Evolutionary conservation across 1,140 invertebrate species (phyloP).

Genomic region (Cyphomyrmex costatus): DNA sequence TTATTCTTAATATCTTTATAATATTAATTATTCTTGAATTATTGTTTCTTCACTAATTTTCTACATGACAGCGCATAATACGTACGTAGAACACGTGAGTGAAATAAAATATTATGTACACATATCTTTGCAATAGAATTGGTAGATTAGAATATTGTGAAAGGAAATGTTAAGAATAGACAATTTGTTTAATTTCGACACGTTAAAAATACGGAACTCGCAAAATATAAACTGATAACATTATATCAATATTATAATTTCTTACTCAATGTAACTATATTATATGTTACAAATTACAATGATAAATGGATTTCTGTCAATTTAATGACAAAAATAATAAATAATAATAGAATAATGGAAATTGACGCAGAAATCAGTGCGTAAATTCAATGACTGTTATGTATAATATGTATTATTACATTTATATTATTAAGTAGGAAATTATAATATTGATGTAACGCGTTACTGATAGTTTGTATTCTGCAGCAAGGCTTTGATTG

Average conservation of each 20-base stretch:
- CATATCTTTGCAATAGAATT: not conserved
- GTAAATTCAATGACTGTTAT: too few relatives aligned
- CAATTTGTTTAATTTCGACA: not conserved
- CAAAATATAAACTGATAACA: not conserved
- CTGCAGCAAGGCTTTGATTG: not conserved
- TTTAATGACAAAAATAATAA: too few relatives aligned
- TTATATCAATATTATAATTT: too few relatives aligned
- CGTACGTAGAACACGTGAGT: not conserved
- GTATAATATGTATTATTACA: too few relatives aligned
- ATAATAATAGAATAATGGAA: too few relatives aligned
- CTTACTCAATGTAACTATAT: too few relatives aligned
- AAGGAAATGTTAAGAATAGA: not conserved
- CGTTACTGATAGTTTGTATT: too few relatives aligned
- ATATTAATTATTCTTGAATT: not conserved
- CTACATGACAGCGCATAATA: not conserved
- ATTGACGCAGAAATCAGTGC: too few relatives aligned
- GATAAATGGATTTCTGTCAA: too few relatives aligned
- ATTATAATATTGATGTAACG: too few relatives aligned
- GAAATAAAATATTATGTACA: not conserved
- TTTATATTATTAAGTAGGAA: too few relatives aligned
- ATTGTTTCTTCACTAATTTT: not conserved
- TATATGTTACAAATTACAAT: too few relatives aligned
- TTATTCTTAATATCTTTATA: not conserved
- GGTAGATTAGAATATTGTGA: not conserved
- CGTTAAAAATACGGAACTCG: not conserved